A percentile compares a stretch with the other conserved stretches of the same genome.
Conservation (phyloP, 2,888 invertebrate species). For the Eristalis arbustorum region DNA sequence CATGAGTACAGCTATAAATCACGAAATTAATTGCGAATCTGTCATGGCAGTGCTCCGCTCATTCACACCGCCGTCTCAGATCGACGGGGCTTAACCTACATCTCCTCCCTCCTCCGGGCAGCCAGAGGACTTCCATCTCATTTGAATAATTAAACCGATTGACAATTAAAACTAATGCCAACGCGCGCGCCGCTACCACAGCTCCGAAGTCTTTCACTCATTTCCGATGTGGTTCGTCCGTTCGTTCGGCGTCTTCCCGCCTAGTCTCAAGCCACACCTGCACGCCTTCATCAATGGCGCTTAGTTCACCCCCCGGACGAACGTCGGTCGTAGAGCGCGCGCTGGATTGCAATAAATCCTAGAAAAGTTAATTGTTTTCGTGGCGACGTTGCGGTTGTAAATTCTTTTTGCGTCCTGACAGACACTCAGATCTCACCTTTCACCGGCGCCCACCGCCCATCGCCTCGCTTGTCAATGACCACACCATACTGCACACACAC, state of each 20-base stretch:
- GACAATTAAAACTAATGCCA: conserved; percentile 61
- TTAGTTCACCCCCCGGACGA: too few relatives aligned
- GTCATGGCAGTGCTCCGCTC: not conserved
- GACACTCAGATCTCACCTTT: not conserved
- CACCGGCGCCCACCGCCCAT: not conserved
- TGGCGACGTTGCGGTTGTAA: conserved; percentile 70
- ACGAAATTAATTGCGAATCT: not conserved
- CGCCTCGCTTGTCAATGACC: not conserved
- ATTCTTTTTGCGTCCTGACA: conserved; percentile 52
- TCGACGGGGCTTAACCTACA: not conserved
- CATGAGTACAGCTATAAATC: not conserved
- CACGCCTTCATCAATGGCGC: not conserved
- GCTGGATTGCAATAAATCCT: conserved; percentile 55
- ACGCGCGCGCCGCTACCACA: not conserved
- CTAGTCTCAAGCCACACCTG: not conserved
- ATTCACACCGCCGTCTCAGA: not conserved
- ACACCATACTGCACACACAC: not conserved
- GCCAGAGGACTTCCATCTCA: conserved; percentile 41
- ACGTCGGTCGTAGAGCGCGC: not conserved
- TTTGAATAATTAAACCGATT: conserved; percentile 67
- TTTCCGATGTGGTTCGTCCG: conserved; percentile 51
- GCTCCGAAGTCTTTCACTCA: conserved; percentile 15
- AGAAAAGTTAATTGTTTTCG: conserved; percentile 70
- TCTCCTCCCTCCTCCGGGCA: not conserved
- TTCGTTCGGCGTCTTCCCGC: not conserved